Conservation (phyloP, 2,888 invertebrate genomes). For the Phorcus lineatus region DNA sequence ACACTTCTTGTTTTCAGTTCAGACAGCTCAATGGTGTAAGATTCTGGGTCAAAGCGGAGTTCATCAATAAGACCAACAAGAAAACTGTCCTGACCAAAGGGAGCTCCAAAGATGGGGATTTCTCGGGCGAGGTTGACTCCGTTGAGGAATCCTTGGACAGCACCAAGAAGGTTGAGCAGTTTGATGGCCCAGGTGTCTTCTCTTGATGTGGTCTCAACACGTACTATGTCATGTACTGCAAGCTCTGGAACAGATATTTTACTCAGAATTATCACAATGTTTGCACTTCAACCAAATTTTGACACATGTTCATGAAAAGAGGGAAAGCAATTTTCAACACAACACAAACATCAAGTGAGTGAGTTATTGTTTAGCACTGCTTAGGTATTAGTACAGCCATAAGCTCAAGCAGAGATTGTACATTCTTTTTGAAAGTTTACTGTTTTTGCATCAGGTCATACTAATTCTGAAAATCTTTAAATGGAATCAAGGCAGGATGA, state of each 20-base stretch:
- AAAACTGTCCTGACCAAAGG: conserved; percentile 63
- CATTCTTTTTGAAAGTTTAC: too few species aligned
- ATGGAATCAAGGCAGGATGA: too few species aligned
- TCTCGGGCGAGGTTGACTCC: conserved; percentile 61
- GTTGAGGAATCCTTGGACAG: conserved; percentile 54
- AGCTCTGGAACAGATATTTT: conserved; percentile 57
- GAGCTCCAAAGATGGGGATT: conserved; percentile 71
- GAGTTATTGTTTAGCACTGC: too few species aligned
- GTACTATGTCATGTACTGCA: conserved; percentile 64
- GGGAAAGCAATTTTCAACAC: background rate
- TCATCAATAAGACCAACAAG: conserved; percentile 72
- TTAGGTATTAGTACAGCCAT: too few species aligned
- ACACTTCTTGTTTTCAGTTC: conserved; percentile 68
- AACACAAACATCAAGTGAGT: background rate
- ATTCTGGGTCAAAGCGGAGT: conserved; percentile 66
- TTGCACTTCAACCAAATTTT: background rate
- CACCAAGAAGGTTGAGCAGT: conserved; percentile 62
- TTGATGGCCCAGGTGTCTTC: conserved; percentile 71
- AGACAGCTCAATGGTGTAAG: conserved; percentile 58
- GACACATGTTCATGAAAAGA: background rate
- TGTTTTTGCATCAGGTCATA: too few species aligned
- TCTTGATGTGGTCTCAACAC: conserved; percentile 60
- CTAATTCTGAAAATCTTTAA: too few species aligned
- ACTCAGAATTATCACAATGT: too few species aligned
- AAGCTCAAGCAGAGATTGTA: too few species aligned